A percentile compares a stretch with the other conserved stretches of the same genome.
Evolutionary conservation across 1,140 invertebrate genomes (phyloP).

Genomic region (Vanessa tameamea): DNA sequence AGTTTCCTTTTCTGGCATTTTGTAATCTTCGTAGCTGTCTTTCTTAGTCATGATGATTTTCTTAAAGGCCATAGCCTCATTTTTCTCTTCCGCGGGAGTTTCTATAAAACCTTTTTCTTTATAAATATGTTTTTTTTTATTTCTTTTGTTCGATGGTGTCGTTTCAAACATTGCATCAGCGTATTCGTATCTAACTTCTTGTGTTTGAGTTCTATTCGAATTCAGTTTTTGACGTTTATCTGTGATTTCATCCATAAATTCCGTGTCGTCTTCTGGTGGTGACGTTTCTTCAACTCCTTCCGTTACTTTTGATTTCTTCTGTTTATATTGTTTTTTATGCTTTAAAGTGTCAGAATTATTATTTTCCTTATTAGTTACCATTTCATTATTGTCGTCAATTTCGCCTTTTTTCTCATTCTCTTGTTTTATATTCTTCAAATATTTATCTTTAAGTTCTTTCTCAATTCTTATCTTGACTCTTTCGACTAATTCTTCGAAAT

Average conservation of each 20-base stretch:
- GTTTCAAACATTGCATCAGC: slow-evolving; percentile 13
- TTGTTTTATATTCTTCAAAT: background rate
- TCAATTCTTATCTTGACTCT: slow-evolving; percentile 14
- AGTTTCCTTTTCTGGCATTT: slow-evolving; percentile 47
- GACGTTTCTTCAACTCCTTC: background rate
- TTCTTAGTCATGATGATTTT: slow-evolving; percentile 39
- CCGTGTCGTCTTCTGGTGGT: background rate
- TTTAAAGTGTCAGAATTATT: background rate
- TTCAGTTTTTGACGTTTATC: background rate
- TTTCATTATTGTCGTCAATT: background rate
- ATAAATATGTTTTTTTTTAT: background rate
- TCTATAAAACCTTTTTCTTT: background rate
- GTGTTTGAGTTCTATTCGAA: background rate
- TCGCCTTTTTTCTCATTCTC: background rate
- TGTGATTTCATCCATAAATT: background rate
- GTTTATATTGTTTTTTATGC: background rate
- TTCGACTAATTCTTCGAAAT: slow-evolving; percentile 13
- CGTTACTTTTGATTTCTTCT: background rate
- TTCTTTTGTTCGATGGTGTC: slow-evolving; percentile 6
- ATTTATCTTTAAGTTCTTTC: slow-evolving; percentile 24
- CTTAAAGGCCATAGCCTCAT: slow-evolving; percentile 15
- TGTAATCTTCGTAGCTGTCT: slow-evolving; percentile 66
- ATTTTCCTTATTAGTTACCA: background rate
- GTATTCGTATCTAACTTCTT: slow-evolving; percentile 8
- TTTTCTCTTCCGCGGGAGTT: background rate